Conservation (phyloP, 1,140 invertebrate genomes). For the Coboldia fuscipes region DNA sequence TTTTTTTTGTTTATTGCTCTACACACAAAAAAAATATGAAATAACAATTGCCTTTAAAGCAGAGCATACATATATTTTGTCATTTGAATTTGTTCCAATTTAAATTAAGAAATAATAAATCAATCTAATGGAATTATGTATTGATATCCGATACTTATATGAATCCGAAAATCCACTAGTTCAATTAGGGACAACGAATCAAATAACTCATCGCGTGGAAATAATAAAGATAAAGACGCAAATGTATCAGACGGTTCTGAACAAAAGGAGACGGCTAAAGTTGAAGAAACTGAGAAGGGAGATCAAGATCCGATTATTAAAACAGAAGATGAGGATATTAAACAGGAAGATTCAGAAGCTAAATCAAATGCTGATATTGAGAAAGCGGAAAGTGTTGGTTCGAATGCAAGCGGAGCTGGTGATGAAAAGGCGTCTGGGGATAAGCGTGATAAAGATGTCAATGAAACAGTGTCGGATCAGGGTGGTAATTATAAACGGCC, state of each 20-base stretch:
- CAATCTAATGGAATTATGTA: slow-evolving; percentile 1
- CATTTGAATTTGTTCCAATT: slow-evolving; percentile 5
- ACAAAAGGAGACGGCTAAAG: slow-evolving; percentile 16
- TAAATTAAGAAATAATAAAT: slow-evolving; percentile 15
- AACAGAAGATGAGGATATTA: slow-evolving; percentile 8
- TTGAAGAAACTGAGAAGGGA: slow-evolving; percentile 9
- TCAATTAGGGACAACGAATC: slow-evolving; percentile 15
- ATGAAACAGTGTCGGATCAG: slow-evolving; percentile 14
- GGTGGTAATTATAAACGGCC: slow-evolving; percentile 20
- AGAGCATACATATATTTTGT: background rate
- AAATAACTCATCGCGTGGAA: slow-evolving; percentile 17
- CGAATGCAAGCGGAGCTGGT: background rate
- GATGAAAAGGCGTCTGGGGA: slow-evolving; percentile 14
- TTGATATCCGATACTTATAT: background rate
- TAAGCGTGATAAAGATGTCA: slow-evolving; percentile 23
- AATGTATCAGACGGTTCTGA: slow-evolving; percentile 22
- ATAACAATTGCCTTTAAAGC: too few species aligned
- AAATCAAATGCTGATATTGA: too few species aligned
- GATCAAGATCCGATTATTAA: background rate
- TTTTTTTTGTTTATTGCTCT: too few species aligned
- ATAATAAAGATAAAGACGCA: slow-evolving; percentile 14
- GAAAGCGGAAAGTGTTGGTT: background rate
- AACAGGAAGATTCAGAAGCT: too few species aligned
- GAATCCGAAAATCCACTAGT: background rate
- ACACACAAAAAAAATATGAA: too few species aligned